These are phyloP conservation scores for Trichogramma pretiosum DNA, from an alignment of 1,140 invertebrate species.

Conservation along the genomic window DNA sequence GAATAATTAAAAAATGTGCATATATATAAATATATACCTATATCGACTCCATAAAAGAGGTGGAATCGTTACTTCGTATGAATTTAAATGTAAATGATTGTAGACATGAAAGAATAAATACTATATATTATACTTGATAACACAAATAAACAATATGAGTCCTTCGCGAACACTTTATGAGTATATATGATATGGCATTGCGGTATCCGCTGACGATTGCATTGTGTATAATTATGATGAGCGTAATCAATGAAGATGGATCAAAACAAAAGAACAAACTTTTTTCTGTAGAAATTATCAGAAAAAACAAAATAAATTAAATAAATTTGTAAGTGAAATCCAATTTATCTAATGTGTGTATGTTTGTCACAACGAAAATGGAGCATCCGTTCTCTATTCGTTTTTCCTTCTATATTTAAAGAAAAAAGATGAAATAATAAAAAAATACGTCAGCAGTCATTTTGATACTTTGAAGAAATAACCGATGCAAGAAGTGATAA, in stretches of 20 bases:
- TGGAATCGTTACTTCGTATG: not conserved
- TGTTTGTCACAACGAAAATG: constrained; percentile 10
- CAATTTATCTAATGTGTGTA: constrained; percentile 12
- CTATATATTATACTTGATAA: not conserved
- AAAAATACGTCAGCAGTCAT: constrained; percentile 6
- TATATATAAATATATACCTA: too few species aligned
- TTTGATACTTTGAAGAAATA: constrained; percentile 13
- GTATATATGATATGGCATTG: too few species aligned
- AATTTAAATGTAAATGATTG: not conserved
- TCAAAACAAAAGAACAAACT: too few species aligned
- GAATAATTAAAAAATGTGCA: too few species aligned
- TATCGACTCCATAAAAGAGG: not conserved
- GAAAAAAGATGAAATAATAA: too few species aligned
- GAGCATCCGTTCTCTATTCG: constrained; percentile 9
- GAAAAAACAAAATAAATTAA: too few species aligned
- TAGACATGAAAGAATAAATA: not conserved
- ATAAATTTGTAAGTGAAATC: constrained; percentile 20
- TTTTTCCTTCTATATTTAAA: constrained; percentile 15
- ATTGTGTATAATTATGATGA: constrained; percentile 16
- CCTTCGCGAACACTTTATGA: constrained; percentile 6
- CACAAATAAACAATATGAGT: not conserved
- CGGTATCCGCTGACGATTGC: constrained; percentile 12
- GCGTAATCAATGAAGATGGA: too few species aligned
- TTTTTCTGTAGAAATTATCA: constrained; percentile 19
- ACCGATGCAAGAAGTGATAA: too few species aligned